A percentile compares a stretch with the other conserved stretches of the same genome.
phyloP scores from a whole-genome alignment of 2,113 vertebrate genomes.

The Craseonycteris thonglongyai region DNA sequence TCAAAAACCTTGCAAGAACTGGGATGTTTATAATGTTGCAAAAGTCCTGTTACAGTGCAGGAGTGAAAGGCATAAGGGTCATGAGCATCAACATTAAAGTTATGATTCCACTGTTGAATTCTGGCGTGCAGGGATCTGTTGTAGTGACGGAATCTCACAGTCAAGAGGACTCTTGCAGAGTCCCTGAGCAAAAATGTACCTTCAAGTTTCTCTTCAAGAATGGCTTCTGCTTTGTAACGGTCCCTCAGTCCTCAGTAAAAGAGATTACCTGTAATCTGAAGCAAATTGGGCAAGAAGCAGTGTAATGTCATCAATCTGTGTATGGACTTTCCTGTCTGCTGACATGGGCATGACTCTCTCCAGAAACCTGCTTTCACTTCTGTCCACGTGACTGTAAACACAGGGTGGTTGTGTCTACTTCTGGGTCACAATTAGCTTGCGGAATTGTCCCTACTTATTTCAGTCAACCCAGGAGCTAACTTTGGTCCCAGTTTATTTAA shows the following conservation, averaged over 20 bases:
- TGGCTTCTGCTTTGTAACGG: conserved; percentile 92
- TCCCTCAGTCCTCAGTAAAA: conserved; percentile 97
- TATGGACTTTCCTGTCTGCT: conserved; percentile 90
- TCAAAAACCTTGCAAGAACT: conserved; percentile 98
- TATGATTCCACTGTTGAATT: conserved; percentile 97
- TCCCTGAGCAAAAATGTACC: conserved; percentile 95
- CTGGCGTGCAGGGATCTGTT: conserved; percentile 92
- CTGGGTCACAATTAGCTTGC: conserved; percentile 85
- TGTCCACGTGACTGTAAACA: conserved; percentile 91
- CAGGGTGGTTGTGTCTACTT: conserved; percentile 92
- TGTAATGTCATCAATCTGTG: conserved; percentile 96
- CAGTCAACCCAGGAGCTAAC: conserved; percentile 89
- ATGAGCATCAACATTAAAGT: conserved; percentile 94
- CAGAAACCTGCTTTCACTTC: conserved; percentile 90
- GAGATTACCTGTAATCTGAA: conserved; percentile 91
- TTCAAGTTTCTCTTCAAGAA: conserved; percentile 92
- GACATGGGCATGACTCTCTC: conserved; percentile 83
- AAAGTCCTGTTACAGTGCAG: conserved; percentile 92
- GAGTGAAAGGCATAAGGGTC: conserved; percentile 95
- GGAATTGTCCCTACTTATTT: conserved; percentile 82
- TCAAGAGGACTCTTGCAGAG: conserved; percentile 97
- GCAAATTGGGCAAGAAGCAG: conserved; percentile 92
- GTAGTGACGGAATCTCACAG: conserved; percentile 93
- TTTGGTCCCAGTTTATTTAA: conserved; percentile 97
- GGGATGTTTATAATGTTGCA: conserved; percentile 95